Evolutionary conservation across 64 coral and sea anemone species (phyloP).

Genomic region (Stichodactyla mertensii): DNA sequence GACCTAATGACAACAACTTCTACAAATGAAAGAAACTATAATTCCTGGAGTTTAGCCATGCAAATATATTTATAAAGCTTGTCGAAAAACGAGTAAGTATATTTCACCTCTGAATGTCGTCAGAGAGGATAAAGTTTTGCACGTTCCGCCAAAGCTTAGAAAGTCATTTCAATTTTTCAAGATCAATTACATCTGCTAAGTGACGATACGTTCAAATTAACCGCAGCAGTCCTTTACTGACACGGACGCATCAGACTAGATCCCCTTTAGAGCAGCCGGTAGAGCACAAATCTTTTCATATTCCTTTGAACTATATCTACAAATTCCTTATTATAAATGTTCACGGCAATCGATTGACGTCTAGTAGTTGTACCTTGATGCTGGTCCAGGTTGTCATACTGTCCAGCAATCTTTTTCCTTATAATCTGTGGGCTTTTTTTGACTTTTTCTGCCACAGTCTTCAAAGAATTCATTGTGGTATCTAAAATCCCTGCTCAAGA

Average conservation of each 20-base stretch:
- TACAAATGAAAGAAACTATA: neutral
- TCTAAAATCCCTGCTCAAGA: neutral
- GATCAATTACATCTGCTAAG: neutral
- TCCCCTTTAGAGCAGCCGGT: neutral
- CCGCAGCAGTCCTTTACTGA: neutral
- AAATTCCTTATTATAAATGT: neutral
- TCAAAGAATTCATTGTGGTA: constrained; percentile 15
- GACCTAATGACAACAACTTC: neutral
- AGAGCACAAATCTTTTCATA: neutral
- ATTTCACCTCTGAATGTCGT: neutral
- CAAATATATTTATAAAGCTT: neutral
- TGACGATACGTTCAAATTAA: neutral
- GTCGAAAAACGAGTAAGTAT: neutral
- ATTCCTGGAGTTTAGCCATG: neutral
- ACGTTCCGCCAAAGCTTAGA: neutral
- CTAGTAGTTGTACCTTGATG: neutral
- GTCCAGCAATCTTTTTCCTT: neutral
- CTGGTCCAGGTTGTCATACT: neutral
- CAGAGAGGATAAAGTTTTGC: neutral
- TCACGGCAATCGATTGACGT: neutral
- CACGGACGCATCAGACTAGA: neutral
- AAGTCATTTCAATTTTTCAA: neutral
- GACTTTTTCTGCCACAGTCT: constrained; percentile 22
- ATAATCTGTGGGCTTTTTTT: constrained; percentile 9
- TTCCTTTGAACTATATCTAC: neutral